Conservation (phyloP, 23 tunicate species). For the Corella eumyota region DNA sequence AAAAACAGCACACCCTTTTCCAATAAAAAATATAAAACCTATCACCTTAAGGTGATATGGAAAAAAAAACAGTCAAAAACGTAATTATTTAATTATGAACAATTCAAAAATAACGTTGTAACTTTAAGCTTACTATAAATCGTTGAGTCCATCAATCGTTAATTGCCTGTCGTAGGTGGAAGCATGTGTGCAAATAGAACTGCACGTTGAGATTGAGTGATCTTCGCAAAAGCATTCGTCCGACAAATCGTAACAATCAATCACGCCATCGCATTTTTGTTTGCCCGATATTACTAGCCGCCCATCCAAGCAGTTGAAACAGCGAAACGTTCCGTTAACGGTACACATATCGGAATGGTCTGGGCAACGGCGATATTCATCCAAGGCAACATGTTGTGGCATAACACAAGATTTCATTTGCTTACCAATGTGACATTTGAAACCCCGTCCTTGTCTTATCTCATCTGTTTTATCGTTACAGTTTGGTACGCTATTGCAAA, state of each 20-base stretch:
- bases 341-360: constrained; percentile 41
- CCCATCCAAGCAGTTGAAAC: constrained; percentile 53
- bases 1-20: too few species aligned
- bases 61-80: too few species aligned
- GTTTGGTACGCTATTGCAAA: constrained; percentile 39
- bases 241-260: constrained; percentile 66
- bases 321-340: constrained; percentile 6
- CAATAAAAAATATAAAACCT: too few species aligned
- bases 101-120: too few species aligned
- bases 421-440: constrained; percentile 50
- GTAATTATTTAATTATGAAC: too few species aligned
- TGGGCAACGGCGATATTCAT: constrained; percentile 13
- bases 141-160: too few species aligned
- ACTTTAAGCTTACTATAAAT: too few species aligned
- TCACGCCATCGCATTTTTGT: constrained; percentile 65
- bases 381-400: constrained; percentile 30
- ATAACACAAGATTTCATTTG: constrained; percentile 40
- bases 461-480: constrained; percentile 72
- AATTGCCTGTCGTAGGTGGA: constrained; percentile 2
- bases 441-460: constrained; percentile 33
- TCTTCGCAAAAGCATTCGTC: constrained; percentile 67
- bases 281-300: constrained; percentile 12
- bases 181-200: constrained; percentile 13
- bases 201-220: constrained; percentile 7
- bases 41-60: too few species aligned